phyloP scores from a whole-genome alignment of 1,140 invertebrate species.

The Drosophila pectinifera region DNA sequence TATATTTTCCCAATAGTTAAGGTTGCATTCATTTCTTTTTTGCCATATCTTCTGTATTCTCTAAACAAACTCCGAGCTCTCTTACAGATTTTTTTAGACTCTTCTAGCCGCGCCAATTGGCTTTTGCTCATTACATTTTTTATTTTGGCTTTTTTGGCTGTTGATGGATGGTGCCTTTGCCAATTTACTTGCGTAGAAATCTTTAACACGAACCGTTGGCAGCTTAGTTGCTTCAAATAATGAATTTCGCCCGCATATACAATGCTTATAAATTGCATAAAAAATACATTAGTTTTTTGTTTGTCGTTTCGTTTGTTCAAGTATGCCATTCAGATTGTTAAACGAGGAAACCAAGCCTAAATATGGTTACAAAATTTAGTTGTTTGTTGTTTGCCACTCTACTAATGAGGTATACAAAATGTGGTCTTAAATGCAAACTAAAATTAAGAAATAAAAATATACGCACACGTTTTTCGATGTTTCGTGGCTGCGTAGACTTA shows the following conservation, averaged over 20 bases:
- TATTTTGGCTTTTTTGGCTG: constrained; percentile 27
- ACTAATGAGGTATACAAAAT: constrained; percentile 79
- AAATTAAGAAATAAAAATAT: constrained; percentile 54
- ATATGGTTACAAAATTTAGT: constrained; percentile 66
- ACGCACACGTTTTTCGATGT: constrained; percentile 37
- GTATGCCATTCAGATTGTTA: constrained; percentile 36
- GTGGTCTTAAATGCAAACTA: constrained; percentile 63
- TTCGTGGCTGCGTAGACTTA: constrained; percentile 19
- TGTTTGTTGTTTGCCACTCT: constrained; percentile 68
- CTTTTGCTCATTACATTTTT: not conserved
- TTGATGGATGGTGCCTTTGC: constrained; percentile 6
- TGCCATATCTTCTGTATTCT: constrained; percentile 44
- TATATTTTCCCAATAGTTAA: constrained; percentile 78
- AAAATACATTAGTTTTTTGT: constrained; percentile 69
- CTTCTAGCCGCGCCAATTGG: constrained; percentile 56
- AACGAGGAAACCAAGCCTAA: constrained; percentile 58
- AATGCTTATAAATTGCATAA: constrained; percentile 73
- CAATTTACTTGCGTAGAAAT: constrained; percentile 46
- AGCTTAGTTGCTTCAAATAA: constrained; percentile 63
- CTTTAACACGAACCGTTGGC: constrained; percentile 64
- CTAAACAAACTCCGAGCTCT: constrained; percentile 43
- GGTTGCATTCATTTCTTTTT: constrained; percentile 61
- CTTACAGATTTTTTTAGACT: constrained; percentile 59
- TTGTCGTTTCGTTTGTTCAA: constrained; percentile 35
- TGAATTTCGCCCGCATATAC: constrained; percentile 49